phyloP scores from a whole-genome alignment of 2,113 vertebrate genomes.

The Rhodinocichla rosea region DNA sequence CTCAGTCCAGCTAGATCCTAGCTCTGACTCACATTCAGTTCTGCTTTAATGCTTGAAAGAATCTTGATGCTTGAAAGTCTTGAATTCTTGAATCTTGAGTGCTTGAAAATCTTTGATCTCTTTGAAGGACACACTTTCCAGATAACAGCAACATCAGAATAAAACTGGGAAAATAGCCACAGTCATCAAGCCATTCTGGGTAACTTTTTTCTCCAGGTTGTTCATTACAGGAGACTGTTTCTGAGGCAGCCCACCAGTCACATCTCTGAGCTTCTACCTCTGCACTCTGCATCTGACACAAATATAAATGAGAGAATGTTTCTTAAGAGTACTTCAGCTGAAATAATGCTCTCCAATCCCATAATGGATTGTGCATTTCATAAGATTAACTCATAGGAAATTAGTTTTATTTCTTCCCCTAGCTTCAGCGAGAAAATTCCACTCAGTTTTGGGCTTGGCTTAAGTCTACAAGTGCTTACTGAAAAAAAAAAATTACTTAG shows the following conservation, averaged over 20 bases:
- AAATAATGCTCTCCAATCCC: not conserved
- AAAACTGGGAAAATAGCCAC: not conserved
- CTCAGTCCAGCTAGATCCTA: constrained; percentile 6
- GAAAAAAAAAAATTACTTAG: not conserved
- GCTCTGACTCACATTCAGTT: constrained; percentile 52
- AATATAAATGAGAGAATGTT: not conserved
- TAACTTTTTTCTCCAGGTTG: not conserved
- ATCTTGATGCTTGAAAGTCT: not conserved
- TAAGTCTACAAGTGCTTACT: not conserved
- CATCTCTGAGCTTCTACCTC: not conserved
- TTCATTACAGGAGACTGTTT: not conserved
- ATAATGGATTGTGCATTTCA: not conserved
- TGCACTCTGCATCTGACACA: not conserved
- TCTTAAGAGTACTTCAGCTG: not conserved
- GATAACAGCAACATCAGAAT: not conserved
- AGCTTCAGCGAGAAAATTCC: not conserved
- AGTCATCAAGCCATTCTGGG: not conserved
- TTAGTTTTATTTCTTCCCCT: not conserved
- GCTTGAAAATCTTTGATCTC: not conserved
- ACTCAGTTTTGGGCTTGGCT: not conserved
- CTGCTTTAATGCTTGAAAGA: constrained; percentile 13
- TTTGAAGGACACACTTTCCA: not conserved
- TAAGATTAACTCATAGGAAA: not conserved
- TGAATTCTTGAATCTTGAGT: not conserved
- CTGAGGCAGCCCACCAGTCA: not conserved